Percentiles rank a stretch among this genome's conserved stretches.
phyloP scores from a whole-genome alignment of 2,113 vertebrate genomes.

The Hirundichthys speculiger region DNA sequence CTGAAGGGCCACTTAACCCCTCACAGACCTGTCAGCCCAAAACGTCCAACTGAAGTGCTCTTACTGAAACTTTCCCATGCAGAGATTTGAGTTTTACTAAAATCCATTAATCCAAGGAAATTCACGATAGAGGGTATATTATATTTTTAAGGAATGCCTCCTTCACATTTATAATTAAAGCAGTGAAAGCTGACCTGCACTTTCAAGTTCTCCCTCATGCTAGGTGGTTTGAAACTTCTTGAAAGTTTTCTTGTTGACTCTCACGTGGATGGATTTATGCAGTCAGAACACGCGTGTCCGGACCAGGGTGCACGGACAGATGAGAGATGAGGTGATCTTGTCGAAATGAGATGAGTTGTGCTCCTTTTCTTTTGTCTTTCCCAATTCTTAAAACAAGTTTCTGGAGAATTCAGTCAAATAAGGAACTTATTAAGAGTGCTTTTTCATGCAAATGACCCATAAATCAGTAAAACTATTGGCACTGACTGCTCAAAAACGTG shows the following conservation, averaged over 20 bases:
- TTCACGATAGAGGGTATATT: neutral
- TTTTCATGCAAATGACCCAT: neutral
- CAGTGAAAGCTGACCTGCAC: too few relatives aligned
- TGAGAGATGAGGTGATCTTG: neutral
- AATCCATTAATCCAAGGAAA: neutral
- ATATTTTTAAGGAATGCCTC: neutral
- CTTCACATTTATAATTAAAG: too few relatives aligned
- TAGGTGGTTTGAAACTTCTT: neutral
- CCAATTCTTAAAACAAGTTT: neutral
- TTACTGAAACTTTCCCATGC: too few relatives aligned
- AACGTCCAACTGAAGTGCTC: neutral
- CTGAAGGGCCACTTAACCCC: conserved; percentile 73
- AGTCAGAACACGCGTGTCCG: too few relatives aligned
- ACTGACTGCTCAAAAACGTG: neutral
- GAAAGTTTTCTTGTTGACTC: too few relatives aligned
- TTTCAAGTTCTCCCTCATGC: neutral
- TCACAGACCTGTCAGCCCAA: conserved; percentile 41
- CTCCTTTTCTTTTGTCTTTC: neutral
- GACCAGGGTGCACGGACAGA: too few relatives aligned
- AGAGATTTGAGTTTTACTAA: neutral
- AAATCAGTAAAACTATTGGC: conserved; percentile 16
- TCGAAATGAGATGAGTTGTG: neutral
- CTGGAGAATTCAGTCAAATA: neutral
- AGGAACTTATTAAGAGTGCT: neutral
- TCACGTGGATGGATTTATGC: too few relatives aligned